Conservation (phyloP, 2,797 vertebrate genomes). For the Argya squamiceps region DNA sequence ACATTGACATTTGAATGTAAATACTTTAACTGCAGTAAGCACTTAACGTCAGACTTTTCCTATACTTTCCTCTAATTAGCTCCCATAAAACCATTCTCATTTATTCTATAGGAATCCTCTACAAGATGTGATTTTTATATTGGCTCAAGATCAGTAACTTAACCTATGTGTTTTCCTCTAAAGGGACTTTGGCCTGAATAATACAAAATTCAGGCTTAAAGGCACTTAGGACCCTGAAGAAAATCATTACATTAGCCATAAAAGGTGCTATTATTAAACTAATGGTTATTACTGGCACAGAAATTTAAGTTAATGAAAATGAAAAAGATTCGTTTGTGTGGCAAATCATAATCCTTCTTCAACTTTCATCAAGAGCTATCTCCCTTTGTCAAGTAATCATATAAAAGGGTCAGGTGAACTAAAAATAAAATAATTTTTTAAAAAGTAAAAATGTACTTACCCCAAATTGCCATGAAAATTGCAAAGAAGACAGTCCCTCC, state of each 20-base stretch:
- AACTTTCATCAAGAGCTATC: not conserved
- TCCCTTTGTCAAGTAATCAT: not conserved
- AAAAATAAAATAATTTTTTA: not conserved
- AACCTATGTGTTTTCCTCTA: not conserved
- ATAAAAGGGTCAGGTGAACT: not conserved
- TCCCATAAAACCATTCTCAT: not conserved
- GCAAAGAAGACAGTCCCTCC: conserved; percentile 99
- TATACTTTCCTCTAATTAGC: not conserved
- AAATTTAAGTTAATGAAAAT: not conserved
- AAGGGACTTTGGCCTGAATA: not conserved
- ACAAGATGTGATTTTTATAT: not conserved
- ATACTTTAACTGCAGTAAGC: not conserved
- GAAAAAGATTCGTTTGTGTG: not conserved
- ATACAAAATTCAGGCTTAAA: not conserved
- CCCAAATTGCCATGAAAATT: conserved; percentile 99
- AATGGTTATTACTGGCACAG: not conserved
- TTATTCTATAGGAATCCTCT: not conserved
- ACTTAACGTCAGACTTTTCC: not conserved
- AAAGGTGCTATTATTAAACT: not conserved
- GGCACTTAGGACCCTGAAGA: not conserved
- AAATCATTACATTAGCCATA: not conserved
- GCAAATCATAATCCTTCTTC: not conserved
- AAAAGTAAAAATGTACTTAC: conserved; percentile 79
- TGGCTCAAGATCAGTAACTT: not conserved
- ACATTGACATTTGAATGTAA: not conserved